Evolutionary conservation across 2,888 invertebrate species (phyloP).

Genomic region (Agonopterix alstromeriana): DNA sequence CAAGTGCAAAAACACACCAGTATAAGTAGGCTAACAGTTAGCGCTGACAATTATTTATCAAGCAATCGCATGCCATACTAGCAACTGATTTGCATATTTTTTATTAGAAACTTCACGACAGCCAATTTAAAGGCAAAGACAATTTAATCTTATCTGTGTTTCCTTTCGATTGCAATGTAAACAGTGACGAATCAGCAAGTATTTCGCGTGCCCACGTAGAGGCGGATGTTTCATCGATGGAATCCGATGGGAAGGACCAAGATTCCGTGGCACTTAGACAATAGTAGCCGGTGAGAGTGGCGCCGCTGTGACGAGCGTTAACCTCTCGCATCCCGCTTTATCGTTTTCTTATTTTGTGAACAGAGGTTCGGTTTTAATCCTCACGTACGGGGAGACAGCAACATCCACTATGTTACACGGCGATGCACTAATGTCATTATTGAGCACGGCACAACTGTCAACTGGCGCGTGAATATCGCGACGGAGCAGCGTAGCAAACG

Average conservation of each 20-base stretch:
- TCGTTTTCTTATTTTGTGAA: conserved; percentile 31
- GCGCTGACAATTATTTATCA: conserved; percentile 38
- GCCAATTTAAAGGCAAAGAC: conserved; percentile 20
- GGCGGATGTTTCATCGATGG: conserved; percentile 65
- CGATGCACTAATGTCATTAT: conserved; percentile 56
- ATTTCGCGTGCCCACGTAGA: conserved; percentile 58
- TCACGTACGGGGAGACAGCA: conserved; percentile 43
- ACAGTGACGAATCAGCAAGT: conserved; percentile 45
- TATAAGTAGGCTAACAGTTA: conserved; percentile 39
- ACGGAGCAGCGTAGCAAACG: conserved; percentile 33
- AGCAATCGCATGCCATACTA: conserved; percentile 29
- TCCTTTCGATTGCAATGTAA: conserved; percentile 40
- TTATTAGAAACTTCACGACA: conserved; percentile 20
- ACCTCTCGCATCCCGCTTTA: conserved; percentile 66
- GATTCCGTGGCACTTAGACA: conserved; percentile 75
- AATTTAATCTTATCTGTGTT: conserved; percentile 56
- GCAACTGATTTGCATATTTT: conserved; percentile 25
- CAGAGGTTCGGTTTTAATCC: conserved; percentile 24
- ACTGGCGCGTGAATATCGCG: conserved; percentile 64
- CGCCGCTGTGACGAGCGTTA: conserved; percentile 73
- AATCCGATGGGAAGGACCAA: conserved; percentile 72
- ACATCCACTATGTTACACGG: conserved; percentile 59
- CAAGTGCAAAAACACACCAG: conserved; percentile 3
- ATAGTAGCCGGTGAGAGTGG: conserved; percentile 73
- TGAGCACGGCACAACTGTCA: conserved; percentile 62